phyloP scores from a whole-genome alignment of 2,797 vertebrate genomes.

The Pipistrellus pipistrellus region DNA sequence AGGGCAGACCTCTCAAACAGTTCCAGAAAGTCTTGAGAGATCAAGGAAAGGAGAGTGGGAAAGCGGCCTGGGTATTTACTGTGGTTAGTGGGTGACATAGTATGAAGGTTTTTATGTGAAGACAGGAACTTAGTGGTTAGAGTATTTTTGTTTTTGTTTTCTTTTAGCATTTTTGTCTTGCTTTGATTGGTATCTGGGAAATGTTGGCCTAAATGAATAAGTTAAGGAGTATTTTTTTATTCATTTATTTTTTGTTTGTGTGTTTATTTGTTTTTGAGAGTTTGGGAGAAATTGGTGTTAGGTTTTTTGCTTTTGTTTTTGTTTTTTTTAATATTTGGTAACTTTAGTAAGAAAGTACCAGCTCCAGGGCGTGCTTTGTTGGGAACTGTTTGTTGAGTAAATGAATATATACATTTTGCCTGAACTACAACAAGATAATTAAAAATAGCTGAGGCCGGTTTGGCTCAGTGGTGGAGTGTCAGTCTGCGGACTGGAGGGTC shows the following conservation, averaged over 20 bases:
- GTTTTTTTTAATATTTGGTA: background rate
- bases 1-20: background rate
- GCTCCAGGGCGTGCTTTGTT: background rate
- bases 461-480: too few relatives aligned
- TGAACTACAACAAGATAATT: background rate
- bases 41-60: background rate
- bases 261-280: background rate
- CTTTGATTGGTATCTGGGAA: background rate
- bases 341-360: background rate
- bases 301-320: too few relatives aligned
- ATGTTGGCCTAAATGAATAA: background rate
- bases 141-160: background rate
- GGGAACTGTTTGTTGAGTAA: background rate
- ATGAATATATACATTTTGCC: background rate
- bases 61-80: background rate
- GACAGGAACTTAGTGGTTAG: accelerated
- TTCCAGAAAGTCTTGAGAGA: background rate
- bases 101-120: background rate
- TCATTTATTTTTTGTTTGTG: background rate
- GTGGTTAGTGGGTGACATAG: background rate
- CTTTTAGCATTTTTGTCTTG: background rate
- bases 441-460: background rate
- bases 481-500: too few relatives aligned
- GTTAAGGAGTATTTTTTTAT: background rate
- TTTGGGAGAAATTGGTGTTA: background rate